Percentiles rank a stretch among this genome's conserved stretches.
phyloP scores from a whole-genome alignment of 2,888 invertebrate species.

The Nebria salina region DNA sequence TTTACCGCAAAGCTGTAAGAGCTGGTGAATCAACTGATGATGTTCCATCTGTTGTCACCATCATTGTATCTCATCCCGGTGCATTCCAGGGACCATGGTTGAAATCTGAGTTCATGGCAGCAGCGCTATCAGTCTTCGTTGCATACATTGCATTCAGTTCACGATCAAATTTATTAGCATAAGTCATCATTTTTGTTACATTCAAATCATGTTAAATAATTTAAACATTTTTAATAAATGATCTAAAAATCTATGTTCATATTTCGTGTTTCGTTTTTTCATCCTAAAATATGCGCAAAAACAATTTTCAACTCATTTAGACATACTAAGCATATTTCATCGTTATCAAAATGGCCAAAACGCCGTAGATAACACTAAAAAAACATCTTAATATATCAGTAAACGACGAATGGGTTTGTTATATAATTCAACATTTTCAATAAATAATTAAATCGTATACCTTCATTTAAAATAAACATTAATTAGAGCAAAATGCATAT shows the following conservation, averaged over 20 bases:
- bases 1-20: conserved; percentile 82
- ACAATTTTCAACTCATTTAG: background rate
- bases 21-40: conserved; percentile 74
- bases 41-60: conserved; percentile 76
- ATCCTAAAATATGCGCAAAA: background rate
- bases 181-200: conserved; percentile 54
- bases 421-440: no score
- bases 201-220: conserved; percentile 25
- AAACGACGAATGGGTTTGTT: no score
- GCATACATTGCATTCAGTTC: conserved; percentile 89
- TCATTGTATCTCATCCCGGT: conserved; percentile 78
- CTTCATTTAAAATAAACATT: no score
- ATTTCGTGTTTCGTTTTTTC: background rate
- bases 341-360: no score
- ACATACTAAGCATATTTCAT: no score
- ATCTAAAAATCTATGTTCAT: background rate
- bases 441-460: no score
- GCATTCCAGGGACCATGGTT: conserved; percentile 93
- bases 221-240: conserved; percentile 34
- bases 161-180: conserved; percentile 81
- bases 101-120: conserved; percentile 91
- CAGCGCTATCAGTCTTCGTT: conserved; percentile 77
- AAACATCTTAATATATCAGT: no score
- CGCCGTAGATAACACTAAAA: no score
- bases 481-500: no score